A percentile compares a stretch with the other conserved stretches of the same genome.
Evolutionary conservation across 2,113 vertebrate species (phyloP).

Genomic region (Eulemur macaco): DNA sequence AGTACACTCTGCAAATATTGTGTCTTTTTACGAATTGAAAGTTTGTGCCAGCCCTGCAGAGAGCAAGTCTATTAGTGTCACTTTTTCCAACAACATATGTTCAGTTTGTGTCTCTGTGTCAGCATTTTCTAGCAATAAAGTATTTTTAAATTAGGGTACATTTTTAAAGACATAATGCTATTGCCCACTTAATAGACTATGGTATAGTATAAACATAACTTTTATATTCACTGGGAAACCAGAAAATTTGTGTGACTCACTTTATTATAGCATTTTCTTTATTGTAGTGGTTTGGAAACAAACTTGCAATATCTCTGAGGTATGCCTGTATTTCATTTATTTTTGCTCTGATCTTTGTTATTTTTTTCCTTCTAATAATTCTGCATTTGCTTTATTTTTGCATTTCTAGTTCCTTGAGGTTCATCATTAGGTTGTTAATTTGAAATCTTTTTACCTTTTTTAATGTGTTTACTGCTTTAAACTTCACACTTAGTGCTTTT

Average conservation of each 20-base stretch:
- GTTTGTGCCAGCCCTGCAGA: not conserved
- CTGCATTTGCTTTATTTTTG: not conserved
- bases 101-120: not conserved
- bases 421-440: not conserved
- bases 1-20: not conserved
- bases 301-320: not conserved
- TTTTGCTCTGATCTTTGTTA: not conserved
- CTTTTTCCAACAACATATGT: not conserved
- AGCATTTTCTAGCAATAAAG: not conserved
- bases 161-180: not conserved
- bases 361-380: not conserved
- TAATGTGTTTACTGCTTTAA: not conserved
- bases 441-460: not conserved
- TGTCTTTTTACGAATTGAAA: not conserved
- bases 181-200: not conserved
- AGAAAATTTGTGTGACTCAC: not conserved
- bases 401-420: not conserved
- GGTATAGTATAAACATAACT: not conserved
- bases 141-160: not conserved
- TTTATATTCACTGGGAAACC: not conserved
- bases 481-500: not conserved
- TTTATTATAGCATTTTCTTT: not conserved
- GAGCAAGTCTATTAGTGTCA: not conserved
- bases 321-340: not conserved
- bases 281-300: not conserved